phyloP scores from a whole-genome alignment of 1,140 invertebrate genomes.

The Saxidomus purpurata region DNA sequence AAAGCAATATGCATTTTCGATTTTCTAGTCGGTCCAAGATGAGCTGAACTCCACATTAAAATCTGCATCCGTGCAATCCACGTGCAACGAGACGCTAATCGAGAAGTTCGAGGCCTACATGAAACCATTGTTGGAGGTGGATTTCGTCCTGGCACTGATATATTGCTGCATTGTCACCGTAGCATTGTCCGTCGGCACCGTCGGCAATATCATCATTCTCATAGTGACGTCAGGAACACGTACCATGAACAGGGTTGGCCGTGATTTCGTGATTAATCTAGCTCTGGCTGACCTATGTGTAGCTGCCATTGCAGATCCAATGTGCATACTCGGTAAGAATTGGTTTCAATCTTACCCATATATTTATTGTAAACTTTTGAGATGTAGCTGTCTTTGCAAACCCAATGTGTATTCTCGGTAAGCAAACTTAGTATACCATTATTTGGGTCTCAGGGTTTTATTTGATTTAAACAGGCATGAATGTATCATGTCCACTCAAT shows the following conservation, averaged over 20 bases:
- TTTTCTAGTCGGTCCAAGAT: not conserved
- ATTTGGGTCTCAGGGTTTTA: no score
- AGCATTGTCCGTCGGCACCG: conserved; percentile 72
- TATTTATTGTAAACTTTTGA: conserved; percentile 5
- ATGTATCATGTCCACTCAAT: no score
- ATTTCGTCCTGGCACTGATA: conserved; percentile 72
- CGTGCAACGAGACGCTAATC: not conserved
- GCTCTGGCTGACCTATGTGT: conserved; percentile 84
- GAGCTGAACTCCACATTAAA: not conserved
- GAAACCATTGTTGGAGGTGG: conserved; percentile 68
- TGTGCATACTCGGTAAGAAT: conserved; percentile 83
- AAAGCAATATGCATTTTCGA: not conserved
- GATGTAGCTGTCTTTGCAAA: conserved; percentile 81
- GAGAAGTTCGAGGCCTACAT: not conserved
- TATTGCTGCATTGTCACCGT: conserved; percentile 73
- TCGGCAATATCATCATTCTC: conserved; percentile 79
- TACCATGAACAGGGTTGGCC: conserved; percentile 76
- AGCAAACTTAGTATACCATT: no score
- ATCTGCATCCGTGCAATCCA: not conserved
- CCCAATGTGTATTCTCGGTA: conserved; percentile 84
- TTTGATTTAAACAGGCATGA: no score
- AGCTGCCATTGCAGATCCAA: conserved; percentile 80
- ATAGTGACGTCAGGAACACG: conserved; percentile 62
- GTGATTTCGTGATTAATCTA: conserved; percentile 83
- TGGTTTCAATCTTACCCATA: not conserved